These are phyloP conservation scores for Oeneis ivallda DNA, from an alignment of 2,888 invertebrate species.

Conservation along the genomic window DNA sequence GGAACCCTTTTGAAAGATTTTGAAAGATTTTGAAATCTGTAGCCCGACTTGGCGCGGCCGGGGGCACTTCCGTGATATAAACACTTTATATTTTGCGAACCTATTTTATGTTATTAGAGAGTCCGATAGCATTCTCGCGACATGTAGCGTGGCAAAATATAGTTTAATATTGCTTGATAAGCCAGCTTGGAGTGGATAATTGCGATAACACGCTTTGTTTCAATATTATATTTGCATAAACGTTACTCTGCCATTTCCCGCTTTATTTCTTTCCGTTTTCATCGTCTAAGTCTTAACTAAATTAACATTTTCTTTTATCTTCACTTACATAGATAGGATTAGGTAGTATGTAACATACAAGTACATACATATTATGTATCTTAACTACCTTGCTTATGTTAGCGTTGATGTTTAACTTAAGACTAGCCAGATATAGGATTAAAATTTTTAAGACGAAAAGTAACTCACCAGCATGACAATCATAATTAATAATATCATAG, in stretches of 20 bases:
- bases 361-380: too few relatives aligned
- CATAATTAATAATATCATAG: too few relatives aligned
- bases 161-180: conserved; percentile 43
- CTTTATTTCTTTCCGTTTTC: conserved; percentile 25
- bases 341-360: too few relatives aligned
- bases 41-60: too few relatives aligned
- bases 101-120: neutral
- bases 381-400: neutral
- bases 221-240: conserved; percentile 36
- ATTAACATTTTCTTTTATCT: conserved; percentile 9
- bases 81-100: too few relatives aligned
- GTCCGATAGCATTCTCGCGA: conserved; percentile 2
- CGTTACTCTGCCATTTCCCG: conserved; percentile 23
- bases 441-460: too few relatives aligned
- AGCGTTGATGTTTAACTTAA: neutral
- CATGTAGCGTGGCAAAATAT: conserved; percentile 28
- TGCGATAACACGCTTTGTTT: conserved; percentile 42
- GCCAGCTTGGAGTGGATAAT: conserved; percentile 40
- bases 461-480: too few relatives aligned
- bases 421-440: neutral
- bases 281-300: neutral
- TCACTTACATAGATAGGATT: neutral
- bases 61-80: too few relatives aligned
- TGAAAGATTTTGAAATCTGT: too few relatives aligned
- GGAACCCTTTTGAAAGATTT: too few relatives aligned